These are phyloP conservation scores for Tragelaphus strepsiceros DNA, from an alignment of 2,113 vertebrate genomes.

Conservation along the genomic window DNA sequence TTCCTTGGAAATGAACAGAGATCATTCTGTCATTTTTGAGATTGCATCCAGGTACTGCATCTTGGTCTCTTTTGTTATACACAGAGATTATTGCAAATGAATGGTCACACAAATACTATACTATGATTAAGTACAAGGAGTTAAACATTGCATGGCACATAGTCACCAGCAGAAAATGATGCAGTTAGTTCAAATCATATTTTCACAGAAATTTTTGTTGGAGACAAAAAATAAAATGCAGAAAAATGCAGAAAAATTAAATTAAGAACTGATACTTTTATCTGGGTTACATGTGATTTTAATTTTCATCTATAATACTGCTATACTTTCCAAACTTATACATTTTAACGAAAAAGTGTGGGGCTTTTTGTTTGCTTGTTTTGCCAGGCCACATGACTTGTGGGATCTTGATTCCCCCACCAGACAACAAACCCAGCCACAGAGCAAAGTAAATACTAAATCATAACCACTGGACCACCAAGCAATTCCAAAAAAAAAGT, in stretches of 20 bases:
- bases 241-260: neutral
- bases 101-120: neutral
- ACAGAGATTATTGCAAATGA: neutral
- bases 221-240: neutral
- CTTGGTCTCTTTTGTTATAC: neutral
- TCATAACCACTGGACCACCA: neutral
- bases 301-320: neutral
- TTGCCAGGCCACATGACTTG: fast-evolving
- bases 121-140: neutral
- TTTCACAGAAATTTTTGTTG: neutral
- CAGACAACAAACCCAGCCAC: neutral
- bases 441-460: neutral
- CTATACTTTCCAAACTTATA: neutral
- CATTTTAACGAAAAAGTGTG: neutral
- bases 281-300: neutral
- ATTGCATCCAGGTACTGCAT: no score
- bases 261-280: neutral
- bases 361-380: neutral
- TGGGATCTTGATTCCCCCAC: neutral
- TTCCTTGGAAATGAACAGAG: no score
- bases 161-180: neutral
- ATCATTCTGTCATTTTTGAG: no score
- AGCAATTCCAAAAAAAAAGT: neutral
- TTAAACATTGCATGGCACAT: neutral
- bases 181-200: neutral